These are phyloP conservation scores for Meriones psammophilus DNA, from an alignment of 2,797 vertebrate genomes.

Conservation along the genomic window DNA sequence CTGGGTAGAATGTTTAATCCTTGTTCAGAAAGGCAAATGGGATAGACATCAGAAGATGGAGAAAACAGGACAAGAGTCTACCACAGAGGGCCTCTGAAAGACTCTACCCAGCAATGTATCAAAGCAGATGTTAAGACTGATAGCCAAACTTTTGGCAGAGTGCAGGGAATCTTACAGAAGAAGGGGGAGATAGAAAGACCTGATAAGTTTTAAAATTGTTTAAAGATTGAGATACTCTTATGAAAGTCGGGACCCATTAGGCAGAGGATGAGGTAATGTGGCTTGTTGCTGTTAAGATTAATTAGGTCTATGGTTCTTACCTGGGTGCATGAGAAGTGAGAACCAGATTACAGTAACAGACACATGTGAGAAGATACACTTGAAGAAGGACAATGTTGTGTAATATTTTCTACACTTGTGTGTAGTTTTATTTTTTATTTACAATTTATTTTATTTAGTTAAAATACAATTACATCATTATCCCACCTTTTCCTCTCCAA, in stretches of 20 bases:
- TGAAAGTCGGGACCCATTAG: background rate
- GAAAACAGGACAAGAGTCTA: no score
- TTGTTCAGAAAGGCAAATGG: no score
- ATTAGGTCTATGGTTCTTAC: background rate
- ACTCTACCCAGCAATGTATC: no score
- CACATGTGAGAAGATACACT: background rate
- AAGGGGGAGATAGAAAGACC: no score
- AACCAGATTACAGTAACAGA: background rate
- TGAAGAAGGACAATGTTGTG: background rate
- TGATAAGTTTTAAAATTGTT: background rate
- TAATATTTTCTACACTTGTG: background rate
- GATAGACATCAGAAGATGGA: no score
- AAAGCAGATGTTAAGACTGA: no score
- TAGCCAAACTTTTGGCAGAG: no score
- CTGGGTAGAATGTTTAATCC: no score
- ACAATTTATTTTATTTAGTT: background rate
- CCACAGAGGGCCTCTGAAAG: no score
- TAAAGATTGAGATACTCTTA: background rate
- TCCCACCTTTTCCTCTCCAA: no score
- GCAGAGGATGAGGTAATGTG: background rate
- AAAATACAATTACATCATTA: background rate
- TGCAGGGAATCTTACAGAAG: no score
- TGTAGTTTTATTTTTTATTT: background rate
- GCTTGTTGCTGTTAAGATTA: background rate
- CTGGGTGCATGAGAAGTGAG: fast-evolving